Evolutionary conservation across 2,888 invertebrate species (phyloP), one percentile per base, ranked within the genome.

Genomic region (Phyto melanocephala): DNA sequence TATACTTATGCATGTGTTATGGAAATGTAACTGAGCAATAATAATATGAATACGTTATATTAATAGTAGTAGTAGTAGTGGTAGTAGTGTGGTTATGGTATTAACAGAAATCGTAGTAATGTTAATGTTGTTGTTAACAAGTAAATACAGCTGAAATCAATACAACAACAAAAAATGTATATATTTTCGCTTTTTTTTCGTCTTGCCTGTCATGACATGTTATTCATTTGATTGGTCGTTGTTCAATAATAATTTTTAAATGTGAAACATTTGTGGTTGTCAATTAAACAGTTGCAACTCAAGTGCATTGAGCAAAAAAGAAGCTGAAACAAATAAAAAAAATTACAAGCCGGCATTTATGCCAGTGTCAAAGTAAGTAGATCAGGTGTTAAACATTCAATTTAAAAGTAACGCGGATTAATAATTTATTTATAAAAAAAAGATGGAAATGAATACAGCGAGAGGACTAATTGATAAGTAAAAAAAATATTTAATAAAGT

Each of bases 381-480:
- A 88, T 88, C 88, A 88, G 88, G 88, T 88, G 88, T 88, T 88
- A 88, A 88, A 88, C 87, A 89, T 87, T 89, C 88, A 88, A 88
- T 89, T 89, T 88, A 88, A 89, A 86, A 87, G 86, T 87, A 87
- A 88, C 87, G 87, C 42, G 85, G 86, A 85, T 67, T 75, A 28
- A 56, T 67, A 82, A 82, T 60, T 60, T 67, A 68, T 58, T 67
- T 3, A 50, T 11, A 24, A n/a, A 24, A 52, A 15, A 33, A 20
- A 52, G 15, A 17, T 24, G 6, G 28, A 33, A 20, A 74, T 20
- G 11, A 20, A 20, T 11, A 72, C 24, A 63, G 42, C 42, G 33
- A 22, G 20, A 0, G 7, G 40, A 8, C 40, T 52, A 15, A 42
- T 52, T 40, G 15, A 45, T 11, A 45, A 54, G 52, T 45, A 33